These are phyloP conservation scores for Stictocephala bisonia DNA, from an alignment of 2,888 invertebrate species.

Conservation along the genomic window DNA sequence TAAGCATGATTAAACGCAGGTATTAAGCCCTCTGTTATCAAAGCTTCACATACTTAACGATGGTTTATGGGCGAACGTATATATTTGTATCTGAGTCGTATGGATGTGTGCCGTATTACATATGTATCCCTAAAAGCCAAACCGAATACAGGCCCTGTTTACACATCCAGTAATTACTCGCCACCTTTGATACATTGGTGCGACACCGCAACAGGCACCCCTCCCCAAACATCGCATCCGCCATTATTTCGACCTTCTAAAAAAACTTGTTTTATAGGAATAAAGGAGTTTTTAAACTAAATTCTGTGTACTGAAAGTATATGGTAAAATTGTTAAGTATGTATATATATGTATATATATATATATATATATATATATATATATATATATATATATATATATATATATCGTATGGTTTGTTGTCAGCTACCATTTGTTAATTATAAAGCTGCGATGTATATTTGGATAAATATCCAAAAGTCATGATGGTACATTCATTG, in stretches of 20 bases:
- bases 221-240: too few species aligned
- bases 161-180: constrained; percentile 30
- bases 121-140: constrained; percentile 42
- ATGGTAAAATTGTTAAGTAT: neutral
- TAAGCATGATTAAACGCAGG: constrained; percentile 36
- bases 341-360: neutral
- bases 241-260: too few species aligned
- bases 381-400: neutral
- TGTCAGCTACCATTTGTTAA: too few species aligned
- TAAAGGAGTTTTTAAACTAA: neutral
- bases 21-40: constrained; percentile 32
- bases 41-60: constrained; percentile 36
- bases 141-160: constrained; percentile 35
- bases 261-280: neutral
- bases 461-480: too few species aligned
- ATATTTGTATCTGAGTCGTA: constrained; percentile 35
- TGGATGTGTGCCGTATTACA: constrained; percentile 38
- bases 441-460: too few species aligned
- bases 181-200: constrained; percentile 31
- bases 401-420: too few species aligned
- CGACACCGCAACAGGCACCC: too few species aligned
- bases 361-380: neutral
- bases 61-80: constrained; percentile 33
- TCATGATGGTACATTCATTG: too few species aligned
- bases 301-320: neutral